Conservation (phyloP, 1,140 invertebrate species). For the Macrostomum lignano region DNA sequence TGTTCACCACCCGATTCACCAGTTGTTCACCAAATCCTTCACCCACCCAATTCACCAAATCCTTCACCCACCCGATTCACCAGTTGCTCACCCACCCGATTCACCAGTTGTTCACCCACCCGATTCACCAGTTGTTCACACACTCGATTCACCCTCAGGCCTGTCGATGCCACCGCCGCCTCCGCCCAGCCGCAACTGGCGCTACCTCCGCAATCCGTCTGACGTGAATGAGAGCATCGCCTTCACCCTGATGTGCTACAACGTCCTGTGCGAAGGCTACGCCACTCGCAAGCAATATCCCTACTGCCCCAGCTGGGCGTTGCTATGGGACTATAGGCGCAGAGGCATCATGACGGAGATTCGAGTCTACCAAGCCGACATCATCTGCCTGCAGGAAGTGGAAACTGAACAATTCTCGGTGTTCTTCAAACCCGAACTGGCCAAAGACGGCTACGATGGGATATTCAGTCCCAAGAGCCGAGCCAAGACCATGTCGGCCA, state of each 20-base stretch:
- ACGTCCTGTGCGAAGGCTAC: slow-evolving; percentile 93
- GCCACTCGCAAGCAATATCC: slow-evolving; percentile 70
- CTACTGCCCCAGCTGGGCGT: slow-evolving; percentile 80
- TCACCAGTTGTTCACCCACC: too few species aligned
- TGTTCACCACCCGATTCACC: too few species aligned
- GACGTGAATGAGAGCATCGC: too few species aligned
- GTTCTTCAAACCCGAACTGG: slow-evolving; percentile 74
- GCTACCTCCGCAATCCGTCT: too few species aligned
- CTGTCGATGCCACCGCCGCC: too few species aligned
- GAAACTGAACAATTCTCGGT: slow-evolving; percentile 95
- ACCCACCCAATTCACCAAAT: too few species aligned
- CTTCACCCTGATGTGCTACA: slow-evolving; percentile 98
- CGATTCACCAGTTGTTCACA: too few species aligned
- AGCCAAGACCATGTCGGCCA: slow-evolving; percentile 86
- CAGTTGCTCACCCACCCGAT: too few species aligned
- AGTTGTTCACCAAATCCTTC: too few species aligned
- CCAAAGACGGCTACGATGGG: slow-evolving; percentile 73
- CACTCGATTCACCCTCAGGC: too few species aligned
- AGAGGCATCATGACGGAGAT: slow-evolving; percentile 92
- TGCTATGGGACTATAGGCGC: slow-evolving; percentile 89
- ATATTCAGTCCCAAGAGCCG: slow-evolving; percentile 93
- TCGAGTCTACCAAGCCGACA: slow-evolving; percentile 73
- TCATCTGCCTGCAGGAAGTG: slow-evolving; percentile 87
- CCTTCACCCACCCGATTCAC: too few species aligned
- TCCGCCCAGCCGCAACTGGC: too few species aligned